Base-by-base conservation (phyloP, 2,113 vertebrate genomes). In the Macrotis lagotis region DNA sequence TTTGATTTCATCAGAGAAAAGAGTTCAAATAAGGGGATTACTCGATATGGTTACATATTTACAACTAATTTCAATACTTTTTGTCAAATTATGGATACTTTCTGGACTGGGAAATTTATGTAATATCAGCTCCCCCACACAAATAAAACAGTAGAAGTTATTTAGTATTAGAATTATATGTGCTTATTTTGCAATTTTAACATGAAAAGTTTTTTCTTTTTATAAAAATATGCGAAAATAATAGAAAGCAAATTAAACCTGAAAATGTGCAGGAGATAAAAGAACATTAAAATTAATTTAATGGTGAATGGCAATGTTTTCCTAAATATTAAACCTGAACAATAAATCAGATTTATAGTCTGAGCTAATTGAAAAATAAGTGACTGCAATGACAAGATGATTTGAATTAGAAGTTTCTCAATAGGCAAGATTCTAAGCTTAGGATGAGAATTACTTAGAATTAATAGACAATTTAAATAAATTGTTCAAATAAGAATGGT, bases 401-500 rank as follows among this genome's bases (percentile, higher is more conserved):
- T 97, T 97, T 94, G 92, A 97, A 93, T 93, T 49, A 94, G 90
- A n/a, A 90, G 89, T 94, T 96, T 97, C n/a, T 95, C 25, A 97
- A 93, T 28, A 83, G 48, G 37, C 28, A 95, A 96, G 51, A 8
- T 48, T 93, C 53, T 95, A 28, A 91, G 22, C 7, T 89, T 91
- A 19, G 12, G 89, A 11, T 16, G 7, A 49, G 93, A 89, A 91
- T 90, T 50, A 44, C 55, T 88, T 3, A 91, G 5, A 95, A 8
- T 49, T 95, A 52, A 25, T 4, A 91, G 14, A n/a, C 53, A 92
- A 92, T 95, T 96, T 24, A 94, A 26, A 11, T 22, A 51, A 96
- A 92, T 91, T 50, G 52, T 3, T 89, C 19, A 55, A 95, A 94
- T 37, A 22, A 96, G 2, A 37, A 91, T 12, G 10, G 11, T 2